Conservation (phyloP, 2,113 vertebrate species). For the Silurus glanis region DNA sequence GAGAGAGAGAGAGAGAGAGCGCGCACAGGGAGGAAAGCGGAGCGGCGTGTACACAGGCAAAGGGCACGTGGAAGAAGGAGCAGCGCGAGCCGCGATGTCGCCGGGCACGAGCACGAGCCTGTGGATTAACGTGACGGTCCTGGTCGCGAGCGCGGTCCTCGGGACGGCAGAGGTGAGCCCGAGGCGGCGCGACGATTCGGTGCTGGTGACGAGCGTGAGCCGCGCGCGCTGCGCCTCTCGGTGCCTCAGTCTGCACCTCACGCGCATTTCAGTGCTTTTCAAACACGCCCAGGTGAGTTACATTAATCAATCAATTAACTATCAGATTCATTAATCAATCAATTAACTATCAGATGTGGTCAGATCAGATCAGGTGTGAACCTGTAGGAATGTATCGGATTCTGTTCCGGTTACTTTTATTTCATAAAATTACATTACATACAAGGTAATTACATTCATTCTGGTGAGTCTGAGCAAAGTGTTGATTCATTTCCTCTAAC, state of each 20-base stretch:
- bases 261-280: constrained; percentile 90
- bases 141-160: constrained; percentile 54
- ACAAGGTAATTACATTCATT: no score
- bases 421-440: no score
- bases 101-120: constrained; percentile 58
- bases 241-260: constrained; percentile 95
- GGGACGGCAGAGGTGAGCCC: constrained; percentile 68
- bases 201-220: constrained; percentile 77
- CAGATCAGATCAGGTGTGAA: no score
- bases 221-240: constrained; percentile 89
- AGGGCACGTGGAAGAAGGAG: no score
- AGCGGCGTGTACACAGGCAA: neutral
- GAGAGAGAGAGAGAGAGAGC: no score
- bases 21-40: neutral
- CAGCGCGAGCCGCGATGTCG: neutral
- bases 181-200: constrained; percentile 82
- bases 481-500: neutral
- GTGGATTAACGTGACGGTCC: constrained; percentile 72
- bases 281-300: constrained; percentile 85
- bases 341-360: no score
- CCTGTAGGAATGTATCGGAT: no score
- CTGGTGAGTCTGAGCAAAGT: neutral
- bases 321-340: neutral
- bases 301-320: neutral
- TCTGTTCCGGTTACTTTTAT: no score